Conservation (phyloP, 2,113 vertebrate genomes). For the Halichoeres trimaculatus region DNA sequence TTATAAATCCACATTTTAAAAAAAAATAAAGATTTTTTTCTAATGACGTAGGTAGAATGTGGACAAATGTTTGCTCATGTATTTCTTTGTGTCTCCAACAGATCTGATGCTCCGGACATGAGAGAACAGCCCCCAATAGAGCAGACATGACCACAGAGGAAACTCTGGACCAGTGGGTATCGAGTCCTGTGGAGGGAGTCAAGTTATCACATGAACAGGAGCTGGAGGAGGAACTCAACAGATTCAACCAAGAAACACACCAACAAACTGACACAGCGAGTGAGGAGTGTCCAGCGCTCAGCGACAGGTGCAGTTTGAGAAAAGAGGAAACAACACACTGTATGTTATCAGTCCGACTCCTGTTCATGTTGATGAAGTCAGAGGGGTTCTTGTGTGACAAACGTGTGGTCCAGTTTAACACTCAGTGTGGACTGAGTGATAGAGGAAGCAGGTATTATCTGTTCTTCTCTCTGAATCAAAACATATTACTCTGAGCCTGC, state of each 20-base stretch:
- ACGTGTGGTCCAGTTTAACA: too few relatives aligned
- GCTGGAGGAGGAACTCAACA: constrained; percentile 21
- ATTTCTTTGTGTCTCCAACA: constrained; percentile 5
- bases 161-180: neutral
- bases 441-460: too few relatives aligned
- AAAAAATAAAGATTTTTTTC: too few relatives aligned
- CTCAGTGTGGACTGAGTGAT: too few relatives aligned
- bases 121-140: constrained; percentile 51
- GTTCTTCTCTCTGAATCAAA: too few relatives aligned
- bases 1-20: too few relatives aligned
- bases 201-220: constrained; percentile 3
- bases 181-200: constrained; percentile 27
- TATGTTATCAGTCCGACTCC: too few relatives aligned
- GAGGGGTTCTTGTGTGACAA: too few relatives aligned
- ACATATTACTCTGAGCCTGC: too few relatives aligned
- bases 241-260: constrained; percentile 1
- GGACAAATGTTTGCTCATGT: neutral
- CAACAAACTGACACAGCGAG: constrained; percentile 1
- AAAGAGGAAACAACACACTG: too few relatives aligned
- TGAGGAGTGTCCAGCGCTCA: constrained; percentile 3
- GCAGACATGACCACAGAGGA: constrained; percentile 67
- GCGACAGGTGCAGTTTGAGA: constrained; percentile 72
- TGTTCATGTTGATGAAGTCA: too few relatives aligned
- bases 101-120: constrained; percentile 14
- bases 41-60: neutral